These are phyloP conservation scores for Rhynchopsitta pachyrhyncha DNA, from an alignment of 2,113 vertebrate species.

Conservation along the genomic window DNA sequence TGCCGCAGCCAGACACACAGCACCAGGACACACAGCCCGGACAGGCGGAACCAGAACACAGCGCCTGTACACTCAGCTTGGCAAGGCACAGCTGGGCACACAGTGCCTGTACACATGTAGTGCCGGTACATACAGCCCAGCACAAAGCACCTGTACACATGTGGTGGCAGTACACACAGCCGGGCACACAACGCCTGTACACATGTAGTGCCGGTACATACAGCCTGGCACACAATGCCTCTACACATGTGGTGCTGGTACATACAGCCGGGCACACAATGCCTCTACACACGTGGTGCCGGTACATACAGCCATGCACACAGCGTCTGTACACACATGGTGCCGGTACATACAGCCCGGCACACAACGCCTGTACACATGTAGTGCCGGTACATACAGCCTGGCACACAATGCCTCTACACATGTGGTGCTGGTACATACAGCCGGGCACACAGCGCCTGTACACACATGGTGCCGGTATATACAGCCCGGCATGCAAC, in stretches of 20 bases:
- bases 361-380: background rate
- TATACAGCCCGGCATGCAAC: background rate
- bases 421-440: background rate
- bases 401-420: background rate
- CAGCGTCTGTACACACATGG: background rate
- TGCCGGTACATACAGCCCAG: background rate
- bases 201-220: background rate
- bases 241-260: background rate
- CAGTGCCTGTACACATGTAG: background rate
- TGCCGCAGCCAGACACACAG: accelerated
- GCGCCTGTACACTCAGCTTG: background rate
- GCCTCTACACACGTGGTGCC: no score
- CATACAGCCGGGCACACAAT: background rate
- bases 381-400: background rate
- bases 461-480: background rate
- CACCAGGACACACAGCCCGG: background rate
- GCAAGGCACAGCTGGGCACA: background rate
- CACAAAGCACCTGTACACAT: background rate
- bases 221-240: accelerated
- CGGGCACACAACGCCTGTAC: background rate
- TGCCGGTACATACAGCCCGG: background rate
- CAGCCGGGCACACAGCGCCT: background rate
- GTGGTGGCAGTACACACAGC: background rate
- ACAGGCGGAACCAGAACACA: background rate
- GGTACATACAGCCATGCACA: background rate